Evolutionary conservation across 2,113 vertebrate species (phyloP).

Genomic region (Scopus umbretta): DNA sequence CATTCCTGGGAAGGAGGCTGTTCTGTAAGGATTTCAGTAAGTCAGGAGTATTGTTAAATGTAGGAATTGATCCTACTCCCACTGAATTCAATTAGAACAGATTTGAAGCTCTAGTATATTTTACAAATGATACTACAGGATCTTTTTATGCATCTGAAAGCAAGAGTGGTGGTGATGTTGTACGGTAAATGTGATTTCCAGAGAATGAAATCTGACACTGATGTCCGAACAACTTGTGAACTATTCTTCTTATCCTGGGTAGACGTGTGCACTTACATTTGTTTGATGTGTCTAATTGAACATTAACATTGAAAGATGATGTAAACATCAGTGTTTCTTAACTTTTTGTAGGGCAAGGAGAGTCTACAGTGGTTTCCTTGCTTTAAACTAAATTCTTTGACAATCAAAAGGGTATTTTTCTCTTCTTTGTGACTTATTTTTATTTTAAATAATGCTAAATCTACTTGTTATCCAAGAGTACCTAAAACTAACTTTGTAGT

Average conservation of each 20-base stretch:
- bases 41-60: neutral
- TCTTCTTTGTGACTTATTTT: constrained; percentile 7
- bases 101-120: neutral
- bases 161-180: neutral
- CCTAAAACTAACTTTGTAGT: constrained; percentile 43
- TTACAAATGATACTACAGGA: neutral
- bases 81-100: neutral
- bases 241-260: neutral
- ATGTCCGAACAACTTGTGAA: constrained; percentile 16
- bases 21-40: neutral
- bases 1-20: neutral
- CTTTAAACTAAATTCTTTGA: constrained; percentile 39
- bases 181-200: neutral
- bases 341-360: neutral
- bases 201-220: neutral
- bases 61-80: neutral
- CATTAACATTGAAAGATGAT: neutral
- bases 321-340: neutral
- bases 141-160: neutral
- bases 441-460: constrained; percentile 17
- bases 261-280: neutral
- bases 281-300: neutral
- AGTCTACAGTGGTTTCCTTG: neutral
- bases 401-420: constrained; percentile 36
- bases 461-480: constrained; percentile 19